Conservation (phyloP, 2,888 invertebrate genomes). For the Nudaria mundana region DNA sequence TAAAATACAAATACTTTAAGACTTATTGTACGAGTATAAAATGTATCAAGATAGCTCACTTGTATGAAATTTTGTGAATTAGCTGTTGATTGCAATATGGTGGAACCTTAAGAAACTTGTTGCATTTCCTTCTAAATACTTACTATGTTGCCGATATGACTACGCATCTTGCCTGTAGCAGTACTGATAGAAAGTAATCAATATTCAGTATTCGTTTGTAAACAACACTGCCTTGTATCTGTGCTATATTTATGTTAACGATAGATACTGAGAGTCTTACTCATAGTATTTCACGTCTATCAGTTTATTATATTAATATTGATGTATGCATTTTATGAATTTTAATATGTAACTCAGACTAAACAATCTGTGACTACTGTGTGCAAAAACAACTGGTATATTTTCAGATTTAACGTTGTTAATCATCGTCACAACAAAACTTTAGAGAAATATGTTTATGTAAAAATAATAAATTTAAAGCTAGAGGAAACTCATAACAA, state of each 20-base stretch:
- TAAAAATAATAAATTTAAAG: conserved; percentile 40
- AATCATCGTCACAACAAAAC: conserved; percentile 3
- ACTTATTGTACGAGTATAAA: neutral
- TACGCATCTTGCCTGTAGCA: conserved; percentile 52
- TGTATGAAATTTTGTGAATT: too few relatives aligned
- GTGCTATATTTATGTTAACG: conserved; percentile 6
- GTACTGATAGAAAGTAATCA: conserved; percentile 21
- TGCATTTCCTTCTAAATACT: conserved; percentile 15
- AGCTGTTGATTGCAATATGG: too few relatives aligned
- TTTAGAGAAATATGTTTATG: conserved; percentile 26
- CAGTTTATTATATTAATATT: conserved; percentile 17
- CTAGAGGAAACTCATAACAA: conserved; percentile 57
- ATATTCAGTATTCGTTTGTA: conserved; percentile 30
- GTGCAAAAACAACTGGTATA: conserved; percentile 9
- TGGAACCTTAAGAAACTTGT: conserved; percentile 5
- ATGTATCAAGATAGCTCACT: conserved; percentile 1
- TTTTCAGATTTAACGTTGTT: conserved; percentile 26
- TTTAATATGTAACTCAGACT: too few relatives aligned
- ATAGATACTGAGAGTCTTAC: conserved; percentile 13
- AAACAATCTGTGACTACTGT: conserved; percentile 8
- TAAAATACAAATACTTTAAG: conserved; percentile 5
- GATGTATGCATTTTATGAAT: conserved; percentile 24
- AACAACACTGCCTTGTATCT: conserved; percentile 55
- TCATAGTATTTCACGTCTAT: conserved; percentile 22
- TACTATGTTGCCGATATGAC: conserved; percentile 21